Conservation (phyloP, 2,888 invertebrate genomes). For the Halictus quadricinctus region DNA sequence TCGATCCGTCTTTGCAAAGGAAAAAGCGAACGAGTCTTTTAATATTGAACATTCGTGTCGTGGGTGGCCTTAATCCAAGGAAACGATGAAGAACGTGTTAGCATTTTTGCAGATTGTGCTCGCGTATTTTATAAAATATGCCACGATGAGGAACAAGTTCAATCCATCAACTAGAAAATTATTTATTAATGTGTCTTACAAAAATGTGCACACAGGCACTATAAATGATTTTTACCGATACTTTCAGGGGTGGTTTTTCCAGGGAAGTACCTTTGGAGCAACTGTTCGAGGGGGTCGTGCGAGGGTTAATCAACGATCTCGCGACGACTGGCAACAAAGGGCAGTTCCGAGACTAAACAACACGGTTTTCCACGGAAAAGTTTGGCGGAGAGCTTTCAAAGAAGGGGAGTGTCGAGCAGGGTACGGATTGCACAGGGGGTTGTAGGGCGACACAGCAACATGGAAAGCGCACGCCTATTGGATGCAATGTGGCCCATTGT, state of each 20-base stretch:
- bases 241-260: background rate
- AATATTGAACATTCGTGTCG: background rate
- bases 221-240: background rate
- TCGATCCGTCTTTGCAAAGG: background rate
- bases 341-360: background rate
- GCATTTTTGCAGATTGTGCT: too few species aligned
- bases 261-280: background rate
- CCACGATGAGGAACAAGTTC: too few species aligned
- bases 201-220: too few species aligned
- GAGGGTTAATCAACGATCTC: slow-evolving; percentile 4
- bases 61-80: too few species aligned
- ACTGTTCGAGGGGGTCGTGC: background rate
- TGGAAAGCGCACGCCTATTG: slow-evolving; percentile 68
- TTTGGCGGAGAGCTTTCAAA: background rate
- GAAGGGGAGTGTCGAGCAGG: slow-evolving; percentile 39
- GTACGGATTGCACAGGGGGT: slow-evolving; percentile 54
- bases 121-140: too few species aligned
- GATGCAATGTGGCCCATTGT: slow-evolving; percentile 70
- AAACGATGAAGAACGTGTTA: too few species aligned
- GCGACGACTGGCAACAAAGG: background rate
- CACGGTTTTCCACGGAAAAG: background rate
- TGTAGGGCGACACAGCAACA: slow-evolving; percentile 52
- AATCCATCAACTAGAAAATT: too few species aligned
- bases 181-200: too few species aligned
- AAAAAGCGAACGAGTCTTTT: background rate